Base-by-base conservation (phyloP, 2,797 vertebrate species). In the Poecilia gillii region DNA sequence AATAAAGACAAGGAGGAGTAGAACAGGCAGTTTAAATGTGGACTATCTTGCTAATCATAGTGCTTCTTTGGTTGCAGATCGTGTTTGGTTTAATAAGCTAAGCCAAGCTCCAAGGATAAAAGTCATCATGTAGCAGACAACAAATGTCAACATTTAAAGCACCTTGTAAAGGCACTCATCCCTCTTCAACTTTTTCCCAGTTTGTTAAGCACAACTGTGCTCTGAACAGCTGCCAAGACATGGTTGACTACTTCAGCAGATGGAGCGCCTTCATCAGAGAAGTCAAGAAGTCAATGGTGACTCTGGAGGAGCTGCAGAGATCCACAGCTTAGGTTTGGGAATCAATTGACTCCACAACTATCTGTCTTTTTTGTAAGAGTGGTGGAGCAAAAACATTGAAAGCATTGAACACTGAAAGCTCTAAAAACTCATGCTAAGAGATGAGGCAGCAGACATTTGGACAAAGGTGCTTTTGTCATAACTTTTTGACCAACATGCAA, bases 21-120 rank as follows among this genome's bases (percentile, higher is more conserved):
- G 72, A 77, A 85, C 76, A 75, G 70, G 74, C 78, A 78, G 80
- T 76, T 87, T 90, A 53, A 90, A 87, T 81, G 72, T 73, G 14
- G 72, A 75, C 73, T 43, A 78, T 84, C 70, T 73, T 47, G 59
- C 43, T 73, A 74, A 84, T 59, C 82, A 59, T 0, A 1, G 71
- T 55, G 59, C 73, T 74, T 3, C 47, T 43, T 86, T 16, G 25
- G 53, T 25, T 57, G 51, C 74, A 9, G 7, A 2, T 41, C 25
- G 46, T 76, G n/a, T 81, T 74, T 76, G 62, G 6, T 72, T 77
- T 39, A 13, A 0, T 83, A 20, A 41, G 1, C 45, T 9, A 25
- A 3, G 28, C 41, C 14, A 41, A 72, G 11, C 5, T 59, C 2
- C 25, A 47, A n/a, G 33, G 28, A 76, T 25, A 3, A 73, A 80